Percentiles rank a stretch among this genome's conserved stretches.
Evolutionary conservation across 2,888 invertebrate species (phyloP).

Genomic region (Nomada ferruginata): DNA sequence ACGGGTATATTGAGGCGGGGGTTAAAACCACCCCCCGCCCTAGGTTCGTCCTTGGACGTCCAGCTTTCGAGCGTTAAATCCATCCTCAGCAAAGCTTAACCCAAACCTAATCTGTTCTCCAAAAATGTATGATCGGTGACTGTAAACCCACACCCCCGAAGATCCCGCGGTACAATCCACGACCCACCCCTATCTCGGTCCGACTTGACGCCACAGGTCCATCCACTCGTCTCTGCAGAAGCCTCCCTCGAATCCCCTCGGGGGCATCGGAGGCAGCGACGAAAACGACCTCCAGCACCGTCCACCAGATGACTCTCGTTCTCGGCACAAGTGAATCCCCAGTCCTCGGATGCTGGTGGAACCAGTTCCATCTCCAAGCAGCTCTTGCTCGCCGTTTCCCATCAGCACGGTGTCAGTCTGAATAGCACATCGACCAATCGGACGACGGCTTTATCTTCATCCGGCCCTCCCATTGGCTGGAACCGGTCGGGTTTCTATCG

Average conservation of each 20-base stretch:
- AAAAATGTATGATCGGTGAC: too few species aligned
- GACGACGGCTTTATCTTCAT: conserved; percentile 76
- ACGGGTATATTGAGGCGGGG: too few species aligned
- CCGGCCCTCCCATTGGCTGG: conserved; percentile 79
- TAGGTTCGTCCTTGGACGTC: too few species aligned
- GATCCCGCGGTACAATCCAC: not conserved
- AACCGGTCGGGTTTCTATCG: conserved; percentile 79
- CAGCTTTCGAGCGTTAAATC: too few species aligned
- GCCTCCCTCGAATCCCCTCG: not conserved
- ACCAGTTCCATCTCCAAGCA: conserved; percentile 70
- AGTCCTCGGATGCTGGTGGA: conserved; percentile 70
- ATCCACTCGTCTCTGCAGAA: not conserved
- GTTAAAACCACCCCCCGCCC: too few species aligned
- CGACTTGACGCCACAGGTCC: conserved; percentile 5
- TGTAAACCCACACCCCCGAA: not conserved
- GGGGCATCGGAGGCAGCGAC: conserved; percentile 5
- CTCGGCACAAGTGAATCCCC: conserved; percentile 62
- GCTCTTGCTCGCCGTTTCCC: conserved; percentile 49
- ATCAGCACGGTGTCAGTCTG: conserved; percentile 71
- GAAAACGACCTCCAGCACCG: conserved; percentile 40
- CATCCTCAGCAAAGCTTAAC: too few species aligned
- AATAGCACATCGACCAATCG: conserved; percentile 79
- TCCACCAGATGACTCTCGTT: conserved; percentile 79
- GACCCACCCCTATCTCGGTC: not conserved
- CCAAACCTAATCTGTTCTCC: too few species aligned